phyloP scores from a whole-genome alignment of 1,140 invertebrate species.

The Euschistus heros region DNA sequence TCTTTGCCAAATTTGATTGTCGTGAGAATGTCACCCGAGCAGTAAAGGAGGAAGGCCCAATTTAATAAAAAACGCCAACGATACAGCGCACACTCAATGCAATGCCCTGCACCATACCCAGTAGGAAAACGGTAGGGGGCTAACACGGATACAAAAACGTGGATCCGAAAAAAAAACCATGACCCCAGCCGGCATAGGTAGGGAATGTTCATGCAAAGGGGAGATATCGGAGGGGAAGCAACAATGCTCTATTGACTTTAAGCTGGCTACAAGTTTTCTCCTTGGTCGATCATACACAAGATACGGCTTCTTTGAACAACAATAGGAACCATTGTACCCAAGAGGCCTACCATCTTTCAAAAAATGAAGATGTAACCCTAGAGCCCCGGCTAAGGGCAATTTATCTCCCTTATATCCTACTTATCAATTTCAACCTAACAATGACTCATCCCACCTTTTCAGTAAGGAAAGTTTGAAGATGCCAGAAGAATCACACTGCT shows the following conservation, averaged over 20 bases:
- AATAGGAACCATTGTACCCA: conserved; percentile 1
- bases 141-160: too few species aligned
- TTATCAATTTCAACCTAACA: not conserved
- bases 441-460: too few species aligned
- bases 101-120: too few species aligned
- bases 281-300: conserved; percentile 2
- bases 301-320: not conserved
- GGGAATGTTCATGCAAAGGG: not conserved
- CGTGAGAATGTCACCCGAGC: too few species aligned
- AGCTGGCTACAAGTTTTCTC: conserved; percentile 8
- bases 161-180: too few species aligned
- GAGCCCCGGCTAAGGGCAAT: not conserved
- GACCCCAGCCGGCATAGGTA: not conserved
- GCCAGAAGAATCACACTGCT: too few species aligned
- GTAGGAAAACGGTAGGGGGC: too few species aligned
- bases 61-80: too few species aligned
- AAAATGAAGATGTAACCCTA: conserved; percentile 7
- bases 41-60: too few species aligned
- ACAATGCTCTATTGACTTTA: conserved; percentile 7
- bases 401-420: not conserved
- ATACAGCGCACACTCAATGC: too few species aligned
- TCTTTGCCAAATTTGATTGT: too few species aligned
- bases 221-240: not conserved
- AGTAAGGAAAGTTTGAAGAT: too few species aligned
- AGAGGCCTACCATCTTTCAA: not conserved